phyloP scores from a whole-genome alignment of 2,888 invertebrate species.

The Cepaea hortensis region DNA sequence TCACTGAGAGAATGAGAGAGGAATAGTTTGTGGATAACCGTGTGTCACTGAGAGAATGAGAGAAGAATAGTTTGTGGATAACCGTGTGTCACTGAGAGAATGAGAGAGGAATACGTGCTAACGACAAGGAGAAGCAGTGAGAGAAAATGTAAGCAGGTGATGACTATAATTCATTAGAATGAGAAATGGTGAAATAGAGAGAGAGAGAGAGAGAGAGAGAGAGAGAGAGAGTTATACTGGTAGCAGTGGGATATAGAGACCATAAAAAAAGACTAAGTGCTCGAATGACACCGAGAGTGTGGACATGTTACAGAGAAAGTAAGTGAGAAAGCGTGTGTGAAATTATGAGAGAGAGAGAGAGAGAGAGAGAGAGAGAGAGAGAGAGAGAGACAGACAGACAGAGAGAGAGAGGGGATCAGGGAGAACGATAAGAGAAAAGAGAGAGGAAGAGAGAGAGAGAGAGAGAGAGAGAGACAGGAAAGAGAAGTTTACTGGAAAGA shows the following conservation, averaged over 20 bases:
- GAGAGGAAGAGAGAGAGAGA: conserved; percentile 58
- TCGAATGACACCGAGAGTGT: too few species aligned
- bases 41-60: too few species aligned
- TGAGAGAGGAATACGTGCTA: too few species aligned
- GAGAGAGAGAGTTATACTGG: too few species aligned
- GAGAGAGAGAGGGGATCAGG: not conserved
- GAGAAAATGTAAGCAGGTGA: too few species aligned
- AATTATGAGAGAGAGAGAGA: not conserved
- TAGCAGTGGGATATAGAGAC: too few species aligned
- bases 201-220: too few species aligned
- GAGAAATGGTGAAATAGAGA: too few species aligned
- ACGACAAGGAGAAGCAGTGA: too few species aligned
- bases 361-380: not conserved
- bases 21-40: not conserved
- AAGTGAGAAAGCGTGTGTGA: not conserved
- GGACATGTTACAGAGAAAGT: not conserved
- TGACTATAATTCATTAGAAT: too few species aligned
- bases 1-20: not conserved
- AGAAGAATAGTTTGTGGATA: not conserved
- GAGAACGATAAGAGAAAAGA: not conserved
- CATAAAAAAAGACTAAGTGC: too few species aligned
- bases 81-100: not conserved
- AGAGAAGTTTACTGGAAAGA: not conserved
- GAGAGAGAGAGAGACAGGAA: conserved; percentile 25
- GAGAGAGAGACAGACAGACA: not conserved